A percentile compares a stretch with the other conserved stretches of the same genome.
phyloP scores from a whole-genome alignment of 2,113 vertebrate genomes.

The Lepus europaeus region DNA sequence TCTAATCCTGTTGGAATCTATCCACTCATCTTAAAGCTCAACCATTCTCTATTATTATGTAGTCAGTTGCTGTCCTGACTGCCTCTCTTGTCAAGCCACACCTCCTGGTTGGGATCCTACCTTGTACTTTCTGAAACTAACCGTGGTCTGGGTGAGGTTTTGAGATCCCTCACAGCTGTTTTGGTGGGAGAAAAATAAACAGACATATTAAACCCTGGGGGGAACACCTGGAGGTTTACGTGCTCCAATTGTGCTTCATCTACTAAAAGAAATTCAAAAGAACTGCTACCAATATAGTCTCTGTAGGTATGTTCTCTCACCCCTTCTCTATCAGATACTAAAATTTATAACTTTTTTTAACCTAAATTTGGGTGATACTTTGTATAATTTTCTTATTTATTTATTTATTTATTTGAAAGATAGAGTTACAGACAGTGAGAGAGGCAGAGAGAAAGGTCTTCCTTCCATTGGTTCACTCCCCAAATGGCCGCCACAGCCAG shows the following conservation, averaged over 20 bases:
- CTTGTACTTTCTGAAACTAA: background rate
- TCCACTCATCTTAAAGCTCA: background rate
- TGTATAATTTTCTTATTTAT: background rate
- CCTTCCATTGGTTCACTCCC: too few species aligned
- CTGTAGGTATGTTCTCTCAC: background rate
- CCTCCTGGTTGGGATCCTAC: background rate
- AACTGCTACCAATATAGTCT: background rate
- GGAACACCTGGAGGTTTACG: background rate
- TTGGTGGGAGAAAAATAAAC: conserved; percentile 20
- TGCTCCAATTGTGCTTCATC: background rate
- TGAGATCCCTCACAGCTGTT: background rate
- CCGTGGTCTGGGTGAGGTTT: background rate
- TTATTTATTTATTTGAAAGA: too few species aligned
- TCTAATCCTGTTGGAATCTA: background rate
- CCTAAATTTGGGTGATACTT: background rate
- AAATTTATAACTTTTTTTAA: background rate
- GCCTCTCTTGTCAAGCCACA: background rate
- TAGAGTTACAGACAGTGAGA: too few species aligned
- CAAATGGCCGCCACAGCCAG: too few species aligned
- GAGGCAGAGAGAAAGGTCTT: too few species aligned
- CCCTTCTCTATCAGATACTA: background rate
- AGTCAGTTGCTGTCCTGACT: background rate
- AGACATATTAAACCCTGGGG: background rate
- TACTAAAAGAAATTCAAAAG: background rate
- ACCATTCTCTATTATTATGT: background rate